phyloP scores from a whole-genome alignment of 2,888 invertebrate genomes.

The Andricus curvator region DNA sequence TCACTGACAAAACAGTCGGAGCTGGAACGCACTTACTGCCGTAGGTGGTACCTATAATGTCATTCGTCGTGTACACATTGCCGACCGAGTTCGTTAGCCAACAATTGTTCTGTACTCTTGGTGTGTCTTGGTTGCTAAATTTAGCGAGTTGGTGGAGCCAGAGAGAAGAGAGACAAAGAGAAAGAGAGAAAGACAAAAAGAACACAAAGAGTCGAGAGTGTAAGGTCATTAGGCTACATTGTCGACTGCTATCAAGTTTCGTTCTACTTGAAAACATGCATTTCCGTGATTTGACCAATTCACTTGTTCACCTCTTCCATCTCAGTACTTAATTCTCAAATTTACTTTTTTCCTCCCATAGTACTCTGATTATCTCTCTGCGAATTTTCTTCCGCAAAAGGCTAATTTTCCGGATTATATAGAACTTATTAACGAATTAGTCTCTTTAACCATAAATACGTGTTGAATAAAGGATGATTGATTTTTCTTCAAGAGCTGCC shows the following conservation, averaged over 20 bases:
- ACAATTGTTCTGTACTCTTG: constrained; percentile 67
- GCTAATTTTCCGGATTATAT: constrained; percentile 13
- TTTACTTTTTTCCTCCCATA: neutral
- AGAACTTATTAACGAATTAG: constrained; percentile 7
- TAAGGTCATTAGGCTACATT: constrained; percentile 66
- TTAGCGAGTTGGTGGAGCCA: constrained; percentile 41
- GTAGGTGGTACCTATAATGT: constrained; percentile 22
- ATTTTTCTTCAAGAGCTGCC: neutral
- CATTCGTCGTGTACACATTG: constrained; percentile 40
- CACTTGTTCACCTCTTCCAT: constrained; percentile 21
- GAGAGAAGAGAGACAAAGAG: constrained; percentile 20
- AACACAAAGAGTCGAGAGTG: neutral
- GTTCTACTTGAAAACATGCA: constrained; percentile 54
- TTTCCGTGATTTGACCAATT: constrained; percentile 68
- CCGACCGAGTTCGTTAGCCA: constrained; percentile 68
- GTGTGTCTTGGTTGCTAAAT: constrained; percentile 60
- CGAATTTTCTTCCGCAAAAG: neutral
- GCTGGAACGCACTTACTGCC: constrained; percentile 12
- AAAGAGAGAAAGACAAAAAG: constrained; percentile 38
- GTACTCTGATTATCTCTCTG: neutral
- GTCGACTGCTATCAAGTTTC: constrained; percentile 59
- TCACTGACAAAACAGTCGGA: constrained; percentile 26
- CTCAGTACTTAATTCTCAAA: constrained; percentile 3
- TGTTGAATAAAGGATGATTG: neutral
- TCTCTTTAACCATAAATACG: neutral